A percentile compares a stretch with the other conserved stretches of the same genome.
Conservation (phyloP, 2,888 invertebrate species). For the Drosophila melanosoma region DNA sequence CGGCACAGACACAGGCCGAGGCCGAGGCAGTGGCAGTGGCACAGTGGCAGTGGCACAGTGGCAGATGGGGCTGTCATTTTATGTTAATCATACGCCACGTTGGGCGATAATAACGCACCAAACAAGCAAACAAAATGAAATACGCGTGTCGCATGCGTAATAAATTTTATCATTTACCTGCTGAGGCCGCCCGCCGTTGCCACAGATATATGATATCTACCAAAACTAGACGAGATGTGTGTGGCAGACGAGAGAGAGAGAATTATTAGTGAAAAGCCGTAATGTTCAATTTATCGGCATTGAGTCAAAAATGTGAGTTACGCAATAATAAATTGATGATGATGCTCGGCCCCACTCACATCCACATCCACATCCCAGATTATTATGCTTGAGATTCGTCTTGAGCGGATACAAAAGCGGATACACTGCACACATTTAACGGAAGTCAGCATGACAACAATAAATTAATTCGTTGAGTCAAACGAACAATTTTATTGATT, state of each 20-base stretch:
- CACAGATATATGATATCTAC: slow-evolving; percentile 2
- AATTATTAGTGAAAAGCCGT: slow-evolving; percentile 34
- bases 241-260: not conserved
- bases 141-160: slow-evolving; percentile 77
- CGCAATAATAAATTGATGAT: not conserved
- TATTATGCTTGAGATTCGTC: not conserved
- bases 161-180: slow-evolving; percentile 69
- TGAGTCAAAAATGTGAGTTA: slow-evolving; percentile 29
- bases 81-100: slow-evolving; percentile 81
- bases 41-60: not conserved
- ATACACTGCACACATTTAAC: not conserved
- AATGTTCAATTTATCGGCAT: slow-evolving; percentile 45
- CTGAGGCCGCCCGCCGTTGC: slow-evolving; percentile 5
- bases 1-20: slow-evolving; percentile 14
- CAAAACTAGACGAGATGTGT: not conserved
- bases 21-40: not conserved
- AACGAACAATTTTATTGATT: slow-evolving; percentile 45
- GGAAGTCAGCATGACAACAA: slow-evolving; percentile 3
- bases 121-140: slow-evolving; percentile 81
- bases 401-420: not conserved
- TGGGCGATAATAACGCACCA: slow-evolving; percentile 79
- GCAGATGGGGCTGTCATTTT: slow-evolving; percentile 66
- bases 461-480: not conserved
- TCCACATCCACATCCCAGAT: not conserved
- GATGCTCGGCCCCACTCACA: not conserved